Conservation (phyloP, 2,113 vertebrate species). For the Platichthys stellatus region DNA sequence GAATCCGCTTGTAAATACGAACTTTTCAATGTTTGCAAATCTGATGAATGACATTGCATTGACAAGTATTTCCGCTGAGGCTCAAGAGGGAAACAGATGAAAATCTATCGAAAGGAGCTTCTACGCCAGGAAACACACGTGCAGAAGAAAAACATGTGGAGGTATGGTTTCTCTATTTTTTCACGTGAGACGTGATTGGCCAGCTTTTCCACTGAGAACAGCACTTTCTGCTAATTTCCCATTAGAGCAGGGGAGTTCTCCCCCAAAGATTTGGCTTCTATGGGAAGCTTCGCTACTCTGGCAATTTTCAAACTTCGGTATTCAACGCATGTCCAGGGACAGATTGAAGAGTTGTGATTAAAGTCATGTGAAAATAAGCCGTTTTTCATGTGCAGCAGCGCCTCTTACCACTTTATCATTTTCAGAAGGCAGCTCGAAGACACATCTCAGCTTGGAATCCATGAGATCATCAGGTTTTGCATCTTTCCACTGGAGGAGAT, state of each 20-base stretch:
- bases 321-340: background rate
- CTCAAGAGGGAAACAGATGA: background rate
- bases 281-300: background rate
- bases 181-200: background rate
- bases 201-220: background rate
- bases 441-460: slow-evolving; percentile 99
- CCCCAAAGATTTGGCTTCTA: background rate
- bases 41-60: background rate
- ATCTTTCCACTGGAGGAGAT: slow-evolving; percentile 93
- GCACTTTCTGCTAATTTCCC: background rate
- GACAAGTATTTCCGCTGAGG: background rate
- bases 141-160: background rate
- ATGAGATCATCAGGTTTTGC: slow-evolving; percentile 98
- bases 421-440: slow-evolving; percentile 97
- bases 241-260: background rate
- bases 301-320: background rate
- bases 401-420: slow-evolving; percentile 96
- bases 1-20: no score
- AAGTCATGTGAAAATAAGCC: background rate
- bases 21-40: background rate
- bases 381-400: background rate
- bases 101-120: background rate
- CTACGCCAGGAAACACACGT: background rate
- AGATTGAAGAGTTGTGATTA: slow-evolving; percentile 1
- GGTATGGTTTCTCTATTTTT: background rate